These are phyloP conservation scores for Drosophila cyrtoloma DNA, from an alignment of 2,888 invertebrate species.

Conservation along the genomic window DNA sequence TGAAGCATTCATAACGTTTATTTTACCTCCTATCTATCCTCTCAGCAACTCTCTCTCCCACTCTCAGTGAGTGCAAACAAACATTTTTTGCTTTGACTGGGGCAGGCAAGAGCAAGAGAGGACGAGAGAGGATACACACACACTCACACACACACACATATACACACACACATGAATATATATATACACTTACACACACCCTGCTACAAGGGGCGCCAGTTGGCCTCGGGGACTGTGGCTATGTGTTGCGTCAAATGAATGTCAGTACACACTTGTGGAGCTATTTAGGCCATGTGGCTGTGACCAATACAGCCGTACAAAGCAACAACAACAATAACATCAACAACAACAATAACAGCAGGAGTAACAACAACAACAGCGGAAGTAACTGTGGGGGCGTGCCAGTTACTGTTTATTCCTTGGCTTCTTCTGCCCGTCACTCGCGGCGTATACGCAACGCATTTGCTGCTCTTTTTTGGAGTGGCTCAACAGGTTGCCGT, in stretches of 20 bases:
- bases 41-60: neutral
- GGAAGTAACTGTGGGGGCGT: constrained; percentile 26
- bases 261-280: constrained; percentile 74
- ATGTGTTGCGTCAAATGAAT: constrained; percentile 39
- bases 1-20: constrained; percentile 84
- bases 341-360: neutral
- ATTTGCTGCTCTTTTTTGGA: constrained; percentile 13
- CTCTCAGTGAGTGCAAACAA: constrained; percentile 43
- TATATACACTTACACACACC: neutral
- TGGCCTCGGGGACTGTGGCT: neutral
- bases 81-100: constrained; percentile 39
- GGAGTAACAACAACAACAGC: neutral
- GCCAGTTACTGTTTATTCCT: constrained; percentile 38
- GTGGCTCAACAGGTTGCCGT: constrained; percentile 63
- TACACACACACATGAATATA: neutral
- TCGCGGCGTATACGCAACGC: constrained; percentile 68
- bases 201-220: constrained; percentile 1
- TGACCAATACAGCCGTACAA: constrained; percentile 22
- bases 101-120: constrained; percentile 22
- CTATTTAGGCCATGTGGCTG: constrained; percentile 48
- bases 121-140: constrained; percentile 19
- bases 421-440: constrained; percentile 39
- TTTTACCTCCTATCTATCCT: constrained; percentile 51
- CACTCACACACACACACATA: constrained; percentile 5
- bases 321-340: constrained; percentile 18